A percentile compares a stretch with the other conserved stretches of the same genome.
These are phyloP conservation scores for Staurois parvus DNA, from an alignment of 2,797 vertebrate genomes.

Conservation along the genomic window DNA sequence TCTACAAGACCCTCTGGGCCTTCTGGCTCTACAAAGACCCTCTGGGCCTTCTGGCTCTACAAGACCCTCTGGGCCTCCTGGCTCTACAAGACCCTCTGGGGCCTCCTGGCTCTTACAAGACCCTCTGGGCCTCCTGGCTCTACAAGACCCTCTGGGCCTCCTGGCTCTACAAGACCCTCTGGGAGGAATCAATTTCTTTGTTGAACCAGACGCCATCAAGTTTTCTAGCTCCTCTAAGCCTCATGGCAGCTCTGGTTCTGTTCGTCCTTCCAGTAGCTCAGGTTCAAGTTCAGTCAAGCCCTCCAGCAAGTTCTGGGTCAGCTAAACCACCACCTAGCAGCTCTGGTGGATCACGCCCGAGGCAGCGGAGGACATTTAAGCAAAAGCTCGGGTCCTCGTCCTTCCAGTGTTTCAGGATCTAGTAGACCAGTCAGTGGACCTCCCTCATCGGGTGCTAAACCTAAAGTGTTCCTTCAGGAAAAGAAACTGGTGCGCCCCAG, in stretches of 20 bases:
- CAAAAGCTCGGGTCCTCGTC: conserved; percentile 44
- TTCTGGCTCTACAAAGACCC: conserved; percentile 22
- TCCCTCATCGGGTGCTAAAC: conserved; percentile 59
- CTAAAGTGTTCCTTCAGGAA: conserved; percentile 63
- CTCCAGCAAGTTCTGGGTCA: conserved; percentile 57
- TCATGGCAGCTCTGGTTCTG: conserved; percentile 9
- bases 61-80: conserved; percentile 44
- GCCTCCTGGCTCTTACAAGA: too few species aligned
- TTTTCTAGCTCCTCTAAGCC: conserved; percentile 38
- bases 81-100: conserved; percentile 43
- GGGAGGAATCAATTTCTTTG: conserved; percentile 65
- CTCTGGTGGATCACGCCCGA: conserved; percentile 48
- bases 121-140: conserved; percentile 27
- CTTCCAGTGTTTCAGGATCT: conserved; percentile 60
- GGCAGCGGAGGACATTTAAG: conserved; percentile 64
- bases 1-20: conserved; percentile 44
- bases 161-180: conserved; percentile 39
- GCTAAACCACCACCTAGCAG: conserved; percentile 51
- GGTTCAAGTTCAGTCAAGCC: conserved; percentile 64
- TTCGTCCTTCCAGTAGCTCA: conserved; percentile 60
- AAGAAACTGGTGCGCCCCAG: conserved; percentile 35
- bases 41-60: conserved; percentile 16
- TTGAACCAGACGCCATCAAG: conserved; percentile 39
- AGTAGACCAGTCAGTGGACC: conserved; percentile 70
- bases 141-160: conserved; percentile 44